phyloP scores from a whole-genome alignment of 2,888 invertebrate species.

The Ophion ventricosus region DNA sequence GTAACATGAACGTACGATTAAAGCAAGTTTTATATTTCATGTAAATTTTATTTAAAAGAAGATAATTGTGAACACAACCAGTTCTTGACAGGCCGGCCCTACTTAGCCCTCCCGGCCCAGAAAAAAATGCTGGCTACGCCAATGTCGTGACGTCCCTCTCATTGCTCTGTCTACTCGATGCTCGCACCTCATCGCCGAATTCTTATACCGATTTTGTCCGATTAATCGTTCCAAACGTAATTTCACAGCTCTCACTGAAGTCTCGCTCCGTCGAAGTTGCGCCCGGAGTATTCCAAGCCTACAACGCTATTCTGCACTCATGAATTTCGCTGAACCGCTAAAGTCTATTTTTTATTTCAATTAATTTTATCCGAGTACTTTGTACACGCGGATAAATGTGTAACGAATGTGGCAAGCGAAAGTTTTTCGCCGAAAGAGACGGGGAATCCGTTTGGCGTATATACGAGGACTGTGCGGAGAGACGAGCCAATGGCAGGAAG shows the following conservation, averaged over 20 bases:
- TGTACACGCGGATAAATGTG: background rate
- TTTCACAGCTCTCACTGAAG: conserved; percentile 90
- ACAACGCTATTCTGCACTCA: conserved; percentile 91
- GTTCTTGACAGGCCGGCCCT: no score
- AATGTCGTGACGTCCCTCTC: no score
- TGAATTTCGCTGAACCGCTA: conserved; percentile 75
- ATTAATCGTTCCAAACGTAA: background rate
- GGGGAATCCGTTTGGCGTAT: background rate
- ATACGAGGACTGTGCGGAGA: background rate
- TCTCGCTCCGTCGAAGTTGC: conserved; percentile 97
- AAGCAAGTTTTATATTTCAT: no score
- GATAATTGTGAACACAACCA: no score
- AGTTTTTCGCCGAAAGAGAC: background rate
- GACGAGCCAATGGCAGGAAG: background rate
- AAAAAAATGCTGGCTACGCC: no score
- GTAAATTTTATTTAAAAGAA: no score
- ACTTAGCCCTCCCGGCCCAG: no score
- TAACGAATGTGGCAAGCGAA: background rate
- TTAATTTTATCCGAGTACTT: conserved; percentile 2
- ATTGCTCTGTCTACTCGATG: no score
- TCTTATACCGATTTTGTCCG: no score
- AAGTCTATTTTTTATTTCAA: conserved; percentile 22
- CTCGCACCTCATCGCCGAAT: no score
- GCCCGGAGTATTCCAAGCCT: conserved; percentile 94
- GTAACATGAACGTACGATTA: no score